These are phyloP conservation scores for Nematolebias whitei DNA, from an alignment of 2,113 vertebrate genomes.

Conservation along the genomic window DNA sequence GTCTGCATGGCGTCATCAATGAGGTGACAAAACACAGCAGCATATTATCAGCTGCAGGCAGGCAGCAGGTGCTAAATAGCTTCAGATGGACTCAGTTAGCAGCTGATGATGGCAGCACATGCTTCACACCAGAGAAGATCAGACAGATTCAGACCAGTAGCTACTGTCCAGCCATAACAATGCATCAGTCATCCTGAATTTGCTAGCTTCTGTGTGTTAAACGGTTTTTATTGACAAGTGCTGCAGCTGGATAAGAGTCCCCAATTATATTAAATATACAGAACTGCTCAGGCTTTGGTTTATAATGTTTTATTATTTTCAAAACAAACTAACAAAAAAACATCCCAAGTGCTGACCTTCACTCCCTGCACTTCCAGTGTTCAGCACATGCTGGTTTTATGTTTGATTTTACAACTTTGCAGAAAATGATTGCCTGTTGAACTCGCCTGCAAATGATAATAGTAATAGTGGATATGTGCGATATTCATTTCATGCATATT, in stretches of 20 bases:
- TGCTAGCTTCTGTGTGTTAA: too few species aligned
- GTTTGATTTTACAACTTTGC: slow-evolving; percentile 50
- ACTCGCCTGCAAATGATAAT: slow-evolving; percentile 50
- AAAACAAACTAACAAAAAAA: too few species aligned
- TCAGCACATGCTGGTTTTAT: slow-evolving; percentile 16
- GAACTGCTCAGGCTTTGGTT: neutral
- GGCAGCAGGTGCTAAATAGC: slow-evolving; percentile 67
- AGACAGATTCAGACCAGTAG: slow-evolving; percentile 6
- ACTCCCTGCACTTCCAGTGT: neutral
- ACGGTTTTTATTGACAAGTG: neutral
- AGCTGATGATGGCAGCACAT: slow-evolving; percentile 56
- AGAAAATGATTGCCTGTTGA: slow-evolving; percentile 39
- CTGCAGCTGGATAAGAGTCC: too few species aligned
- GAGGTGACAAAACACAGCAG: slow-evolving; percentile 22
- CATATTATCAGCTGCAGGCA: slow-evolving; percentile 43
- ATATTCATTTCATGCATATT: slow-evolving; percentile 71
- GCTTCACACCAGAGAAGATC: slow-evolving; percentile 44
- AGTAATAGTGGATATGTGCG: slow-evolving; percentile 59
- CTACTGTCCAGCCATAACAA: neutral
- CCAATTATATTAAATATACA: too few species aligned
- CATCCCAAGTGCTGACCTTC: slow-evolving; percentile 5
- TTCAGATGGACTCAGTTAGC: slow-evolving; percentile 67
- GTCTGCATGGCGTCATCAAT: slow-evolving; percentile 15
- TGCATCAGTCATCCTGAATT: too few species aligned
- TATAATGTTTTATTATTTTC: too few species aligned